A percentile compares a stretch with the other conserved stretches of the same genome.
Conservation (phyloP, 2,888 invertebrate genomes). For the Xestia ashworthii region DNA sequence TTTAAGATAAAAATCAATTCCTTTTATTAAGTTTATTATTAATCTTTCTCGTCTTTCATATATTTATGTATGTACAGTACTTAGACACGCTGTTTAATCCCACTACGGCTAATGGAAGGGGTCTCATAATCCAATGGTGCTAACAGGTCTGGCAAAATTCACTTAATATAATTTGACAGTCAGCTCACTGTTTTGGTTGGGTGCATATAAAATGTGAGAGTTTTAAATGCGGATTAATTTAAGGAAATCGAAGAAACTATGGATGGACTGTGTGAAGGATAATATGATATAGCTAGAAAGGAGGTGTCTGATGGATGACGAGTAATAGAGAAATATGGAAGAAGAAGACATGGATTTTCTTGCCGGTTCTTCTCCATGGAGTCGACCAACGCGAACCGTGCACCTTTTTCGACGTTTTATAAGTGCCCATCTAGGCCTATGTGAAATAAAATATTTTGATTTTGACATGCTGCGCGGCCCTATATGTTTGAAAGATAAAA, state of each 20-base stretch:
- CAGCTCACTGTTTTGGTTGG: not conserved
- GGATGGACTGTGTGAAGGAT: not conserved
- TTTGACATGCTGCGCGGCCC: no score
- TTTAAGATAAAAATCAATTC: no score
- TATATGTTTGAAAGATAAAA: no score
- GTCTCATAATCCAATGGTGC: not conserved
- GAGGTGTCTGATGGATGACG: not conserved
- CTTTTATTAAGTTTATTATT: no score
- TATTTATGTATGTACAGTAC: not conserved
- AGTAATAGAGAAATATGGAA: no score
- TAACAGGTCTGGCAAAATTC: constrained; percentile 1
- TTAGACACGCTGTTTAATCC: not conserved
- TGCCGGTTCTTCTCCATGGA: no score
- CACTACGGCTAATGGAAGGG: constrained; percentile 7
- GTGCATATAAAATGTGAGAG: not conserved
- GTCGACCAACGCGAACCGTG: no score
- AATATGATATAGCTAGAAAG: not conserved
- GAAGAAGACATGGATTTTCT: no score
- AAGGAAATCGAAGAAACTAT: not conserved
- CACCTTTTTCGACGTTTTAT: no score
- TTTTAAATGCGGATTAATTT: not conserved
- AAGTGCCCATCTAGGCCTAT: no score
- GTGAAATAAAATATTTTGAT: no score
- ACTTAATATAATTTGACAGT: constrained; percentile 3
- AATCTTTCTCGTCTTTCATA: no score